Conservation (phyloP, 1,140 invertebrate species). For the Aethina tumida region DNA sequence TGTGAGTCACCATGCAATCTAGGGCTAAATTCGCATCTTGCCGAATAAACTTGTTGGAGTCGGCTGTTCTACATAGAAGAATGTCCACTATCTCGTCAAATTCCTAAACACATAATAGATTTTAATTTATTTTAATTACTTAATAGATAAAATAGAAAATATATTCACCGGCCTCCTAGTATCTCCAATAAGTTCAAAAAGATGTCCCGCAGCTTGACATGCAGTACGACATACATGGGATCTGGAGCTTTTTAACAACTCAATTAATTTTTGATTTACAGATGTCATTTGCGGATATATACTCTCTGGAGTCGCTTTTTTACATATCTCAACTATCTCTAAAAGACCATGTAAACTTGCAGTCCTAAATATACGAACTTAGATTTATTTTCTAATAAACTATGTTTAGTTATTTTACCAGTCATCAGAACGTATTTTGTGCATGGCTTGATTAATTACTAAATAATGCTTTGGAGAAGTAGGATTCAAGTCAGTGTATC, state of each 20-base stretch:
- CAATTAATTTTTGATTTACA: slow-evolving; percentile 32
- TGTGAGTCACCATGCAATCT: slow-evolving; percentile 45
- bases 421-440: no score
- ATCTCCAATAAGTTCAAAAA: slow-evolving; percentile 34
- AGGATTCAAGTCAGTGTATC: no score
- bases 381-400: no score
- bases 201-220: slow-evolving; percentile 34
- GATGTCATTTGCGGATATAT: slow-evolving; percentile 31
- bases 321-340: slow-evolving; percentile 29
- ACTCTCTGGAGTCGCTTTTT: slow-evolving; percentile 15
- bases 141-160: no score
- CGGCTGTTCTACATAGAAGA: slow-evolving; percentile 49
- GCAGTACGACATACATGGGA: slow-evolving; percentile 34
- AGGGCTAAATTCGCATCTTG: slow-evolving; percentile 53
- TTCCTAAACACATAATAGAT: no score
- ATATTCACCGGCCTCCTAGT: slow-evolving; percentile 32
- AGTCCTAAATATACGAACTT: no score
- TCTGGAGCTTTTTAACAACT: slow-evolving; percentile 29
- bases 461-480: no score
- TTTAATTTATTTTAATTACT: no score
- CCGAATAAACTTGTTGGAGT: slow-evolving; percentile 54
- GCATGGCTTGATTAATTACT: no score
- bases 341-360: slow-evolving; percentile 24
- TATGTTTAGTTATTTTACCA: no score
- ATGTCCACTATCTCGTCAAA: slow-evolving; percentile 48